Percentiles rank a stretch among this genome's conserved stretches.
Conservation (phyloP, 2,113 vertebrate species). For the Periophthalmodon schlosseri region DNA sequence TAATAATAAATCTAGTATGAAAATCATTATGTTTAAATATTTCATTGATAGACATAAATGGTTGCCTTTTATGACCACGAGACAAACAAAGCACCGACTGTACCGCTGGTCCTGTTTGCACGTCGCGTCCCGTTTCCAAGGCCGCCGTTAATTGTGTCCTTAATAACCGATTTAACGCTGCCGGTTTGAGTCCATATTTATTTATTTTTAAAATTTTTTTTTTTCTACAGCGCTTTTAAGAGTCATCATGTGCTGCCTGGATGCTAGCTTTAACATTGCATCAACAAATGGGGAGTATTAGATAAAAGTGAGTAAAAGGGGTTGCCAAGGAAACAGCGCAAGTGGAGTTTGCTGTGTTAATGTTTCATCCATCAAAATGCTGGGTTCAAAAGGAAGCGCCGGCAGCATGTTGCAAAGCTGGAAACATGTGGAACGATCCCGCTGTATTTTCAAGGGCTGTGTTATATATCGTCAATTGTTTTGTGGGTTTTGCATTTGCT, state of each 20-base stretch:
- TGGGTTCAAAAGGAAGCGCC: constrained; percentile 48
- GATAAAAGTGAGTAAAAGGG: constrained; percentile 59
- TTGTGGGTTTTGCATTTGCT: neutral
- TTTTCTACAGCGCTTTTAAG: constrained; percentile 24
- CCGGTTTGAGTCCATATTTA: neutral
- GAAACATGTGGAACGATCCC: constrained; percentile 9
- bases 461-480: neutral
- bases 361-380: constrained; percentile 70
- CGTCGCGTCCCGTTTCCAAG: neutral
- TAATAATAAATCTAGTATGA: neutral
- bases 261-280: constrained; percentile 36
- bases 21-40: neutral
- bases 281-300: constrained; percentile 59
- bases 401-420: constrained; percentile 30
- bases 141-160: constrained; percentile 12
- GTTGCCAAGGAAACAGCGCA: constrained; percentile 78
- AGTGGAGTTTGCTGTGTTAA: constrained; percentile 55
- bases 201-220: neutral
- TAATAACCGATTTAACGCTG: constrained; percentile 17
- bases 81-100: neutral
- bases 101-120: neutral
- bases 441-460: neutral
- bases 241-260: constrained; percentile 33
- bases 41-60: neutral
- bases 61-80: neutral